phyloP scores from a whole-genome alignment of 2,888 invertebrate genomes.

The Dendrolimus pini region DNA sequence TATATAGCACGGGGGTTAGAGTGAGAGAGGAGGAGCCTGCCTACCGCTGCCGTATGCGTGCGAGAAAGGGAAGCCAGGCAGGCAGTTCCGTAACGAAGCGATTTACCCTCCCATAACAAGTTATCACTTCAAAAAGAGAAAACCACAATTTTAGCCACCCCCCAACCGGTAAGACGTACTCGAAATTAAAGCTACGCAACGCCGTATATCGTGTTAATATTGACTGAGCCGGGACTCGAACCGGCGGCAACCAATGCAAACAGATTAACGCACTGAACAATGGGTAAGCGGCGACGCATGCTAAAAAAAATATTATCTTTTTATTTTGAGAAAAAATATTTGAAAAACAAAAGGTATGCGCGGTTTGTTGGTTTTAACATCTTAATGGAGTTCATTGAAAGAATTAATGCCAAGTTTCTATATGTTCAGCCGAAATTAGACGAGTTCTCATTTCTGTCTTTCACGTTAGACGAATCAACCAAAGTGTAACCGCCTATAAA shows the following conservation, averaged over 20 bases:
- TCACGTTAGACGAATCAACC: too few relatives aligned
- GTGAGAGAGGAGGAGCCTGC: too few relatives aligned
- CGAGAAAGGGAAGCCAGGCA: too few relatives aligned
- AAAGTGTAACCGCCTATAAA: too few relatives aligned
- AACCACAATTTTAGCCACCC: not conserved
- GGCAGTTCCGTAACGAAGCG: too few relatives aligned
- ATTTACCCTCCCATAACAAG: too few relatives aligned
- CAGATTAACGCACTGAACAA: constrained; percentile 10
- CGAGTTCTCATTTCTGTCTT: too few relatives aligned
- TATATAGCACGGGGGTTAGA: too few relatives aligned
- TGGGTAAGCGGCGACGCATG: not conserved
- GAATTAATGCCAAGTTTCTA: too few relatives aligned
- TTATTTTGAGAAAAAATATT: constrained; percentile 4
- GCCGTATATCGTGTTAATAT: constrained; percentile 27
- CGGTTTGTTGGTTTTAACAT: not conserved
- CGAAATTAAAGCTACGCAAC: not conserved
- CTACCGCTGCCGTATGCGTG: too few relatives aligned
- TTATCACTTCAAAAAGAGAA: too few relatives aligned
- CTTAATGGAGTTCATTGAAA: not conserved
- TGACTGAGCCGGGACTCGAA: constrained; percentile 31
- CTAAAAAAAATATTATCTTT: constrained; percentile 1
- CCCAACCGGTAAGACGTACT: not conserved
- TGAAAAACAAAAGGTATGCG: constrained; percentile 6
- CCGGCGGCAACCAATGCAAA: constrained; percentile 18
- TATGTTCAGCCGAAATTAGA: too few relatives aligned